Conservation (phyloP, 2,888 invertebrate genomes). For the Rapana venosa region DNA sequence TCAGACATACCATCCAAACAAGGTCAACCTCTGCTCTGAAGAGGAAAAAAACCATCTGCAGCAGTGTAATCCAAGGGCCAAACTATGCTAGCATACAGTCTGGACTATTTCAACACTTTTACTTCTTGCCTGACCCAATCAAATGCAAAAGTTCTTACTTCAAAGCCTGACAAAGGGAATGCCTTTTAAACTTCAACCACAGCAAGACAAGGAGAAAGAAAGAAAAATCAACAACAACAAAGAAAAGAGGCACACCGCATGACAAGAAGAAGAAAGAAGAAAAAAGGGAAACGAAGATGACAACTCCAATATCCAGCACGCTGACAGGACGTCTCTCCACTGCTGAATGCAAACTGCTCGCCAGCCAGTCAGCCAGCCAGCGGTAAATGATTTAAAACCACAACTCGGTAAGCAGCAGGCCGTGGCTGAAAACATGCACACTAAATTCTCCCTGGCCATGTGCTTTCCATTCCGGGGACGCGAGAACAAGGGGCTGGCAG, state of each 20-base stretch:
- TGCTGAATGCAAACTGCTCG: background rate
- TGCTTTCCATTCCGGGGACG: conserved; percentile 24
- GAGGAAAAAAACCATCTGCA: too few relatives aligned
- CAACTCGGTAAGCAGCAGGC: background rate
- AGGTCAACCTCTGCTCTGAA: too few relatives aligned
- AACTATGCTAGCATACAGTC: too few relatives aligned
- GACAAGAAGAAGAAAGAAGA: background rate
- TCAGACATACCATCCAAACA: too few relatives aligned
- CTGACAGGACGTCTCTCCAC: background rate
- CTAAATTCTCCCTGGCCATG: conserved; percentile 21
- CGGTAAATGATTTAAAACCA: background rate
- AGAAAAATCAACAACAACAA: background rate
- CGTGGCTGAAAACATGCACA: conserved; percentile 2
- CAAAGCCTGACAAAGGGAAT: too few relatives aligned
- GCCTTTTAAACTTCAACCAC: too few relatives aligned
- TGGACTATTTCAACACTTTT: too few relatives aligned
- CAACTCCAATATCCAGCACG: too few relatives aligned
- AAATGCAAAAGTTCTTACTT: too few relatives aligned
- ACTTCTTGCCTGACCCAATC: too few relatives aligned
- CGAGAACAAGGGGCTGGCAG: conserved; percentile 21
- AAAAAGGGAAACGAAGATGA: background rate
- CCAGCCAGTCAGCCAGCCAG: background rate
- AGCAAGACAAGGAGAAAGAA: too few relatives aligned
- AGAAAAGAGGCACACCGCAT: background rate
- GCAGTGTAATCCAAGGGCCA: too few relatives aligned